Evolutionary conservation across 2,888 invertebrate species (phyloP).

Genomic region (Microchrysa polita): DNA sequence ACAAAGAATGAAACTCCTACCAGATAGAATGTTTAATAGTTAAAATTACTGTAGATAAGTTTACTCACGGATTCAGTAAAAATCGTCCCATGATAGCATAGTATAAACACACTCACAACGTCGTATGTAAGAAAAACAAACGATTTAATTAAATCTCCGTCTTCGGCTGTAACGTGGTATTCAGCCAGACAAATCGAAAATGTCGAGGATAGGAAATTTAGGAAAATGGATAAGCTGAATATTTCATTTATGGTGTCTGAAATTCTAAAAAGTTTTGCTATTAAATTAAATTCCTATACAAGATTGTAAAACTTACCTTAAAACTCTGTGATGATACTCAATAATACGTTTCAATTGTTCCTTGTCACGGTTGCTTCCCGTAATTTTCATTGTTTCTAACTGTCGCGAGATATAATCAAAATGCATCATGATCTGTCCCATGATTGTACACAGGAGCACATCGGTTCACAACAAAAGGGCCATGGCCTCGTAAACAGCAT

Average conservation of each 20-base stretch:
- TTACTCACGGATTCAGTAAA: conserved; percentile 17
- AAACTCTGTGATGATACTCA: conserved; percentile 55
- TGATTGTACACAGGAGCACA: conserved; percentile 56
- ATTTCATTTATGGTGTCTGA: neutral
- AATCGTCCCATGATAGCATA: conserved; percentile 20
- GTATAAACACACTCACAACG: neutral
- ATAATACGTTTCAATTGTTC: conserved; percentile 52
- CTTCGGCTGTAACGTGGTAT: conserved; percentile 9
- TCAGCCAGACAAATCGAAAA: conserved; percentile 1
- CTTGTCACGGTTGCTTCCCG: conserved; percentile 48
- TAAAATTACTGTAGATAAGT: neutral
- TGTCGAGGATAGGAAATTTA: conserved; percentile 8
- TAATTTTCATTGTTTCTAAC: conserved; percentile 53
- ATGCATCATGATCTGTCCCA: conserved; percentile 60
- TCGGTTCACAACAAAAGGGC: conserved; percentile 57
- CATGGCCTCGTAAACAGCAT: conserved; percentile 56
- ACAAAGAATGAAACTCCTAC: too few species aligned
- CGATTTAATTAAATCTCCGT: conserved; percentile 2
- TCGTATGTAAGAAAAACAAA: conserved; percentile 12
- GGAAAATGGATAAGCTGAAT: conserved; percentile 11
- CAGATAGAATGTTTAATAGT: too few species aligned
- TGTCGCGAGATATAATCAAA: conserved; percentile 55
- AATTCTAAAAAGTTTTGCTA: conserved; percentile 12
- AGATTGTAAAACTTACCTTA: too few species aligned
- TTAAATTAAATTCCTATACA: neutral